Base-by-base conservation (phyloP, 2,888 invertebrate species). In the Drosophila prostipennis region DNA sequence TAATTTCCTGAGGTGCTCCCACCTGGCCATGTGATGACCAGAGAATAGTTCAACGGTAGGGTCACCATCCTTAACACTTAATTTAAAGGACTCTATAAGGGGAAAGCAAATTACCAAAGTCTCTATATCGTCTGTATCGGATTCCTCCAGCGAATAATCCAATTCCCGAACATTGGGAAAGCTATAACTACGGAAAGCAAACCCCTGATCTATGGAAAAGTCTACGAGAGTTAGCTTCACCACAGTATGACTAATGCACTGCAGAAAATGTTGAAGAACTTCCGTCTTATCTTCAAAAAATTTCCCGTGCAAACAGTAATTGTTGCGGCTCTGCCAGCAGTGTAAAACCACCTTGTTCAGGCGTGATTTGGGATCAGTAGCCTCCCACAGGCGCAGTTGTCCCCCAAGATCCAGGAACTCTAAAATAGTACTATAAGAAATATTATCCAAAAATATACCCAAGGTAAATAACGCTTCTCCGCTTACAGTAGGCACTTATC, bases 401-500 rank as follows among this genome's bases (percentile, higher is more conserved):
- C 36, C 69, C 1, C 59, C 34, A 0, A 70, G 34, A 16, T 36
- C 19, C 6, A 70, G 37, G 11, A 49, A 48, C 26, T 54, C 69
- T 29, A 54, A 7, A 60, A 69, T 60, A 36, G 34, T 39, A 19
- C 69, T 70, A 11, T 26, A 37, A 13, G 26, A 32, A 13, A 13
- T 7, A n/a, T 32, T 34, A 23, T 36, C 2, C 10, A 6, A 2
- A 19, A 5, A 2, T n/a, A 10, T 19, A 1, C 2, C 7, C 11
- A 6, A n/a, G 6, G 4, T 19, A 0, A 11, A 32, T 10, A 10
- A 19, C 0, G 5, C 8, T 6, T 4, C 4, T 4, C 14, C 11
- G 53, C 69, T 70, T 60, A 70, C 69, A 70, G 48, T 14, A 70
- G 42, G 26, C 69, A 70, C 13, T 54, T 37, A 3, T 69, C 49